Conservation (phyloP, 2,113 vertebrate species). For the Asarcornis scutulata region DNA sequence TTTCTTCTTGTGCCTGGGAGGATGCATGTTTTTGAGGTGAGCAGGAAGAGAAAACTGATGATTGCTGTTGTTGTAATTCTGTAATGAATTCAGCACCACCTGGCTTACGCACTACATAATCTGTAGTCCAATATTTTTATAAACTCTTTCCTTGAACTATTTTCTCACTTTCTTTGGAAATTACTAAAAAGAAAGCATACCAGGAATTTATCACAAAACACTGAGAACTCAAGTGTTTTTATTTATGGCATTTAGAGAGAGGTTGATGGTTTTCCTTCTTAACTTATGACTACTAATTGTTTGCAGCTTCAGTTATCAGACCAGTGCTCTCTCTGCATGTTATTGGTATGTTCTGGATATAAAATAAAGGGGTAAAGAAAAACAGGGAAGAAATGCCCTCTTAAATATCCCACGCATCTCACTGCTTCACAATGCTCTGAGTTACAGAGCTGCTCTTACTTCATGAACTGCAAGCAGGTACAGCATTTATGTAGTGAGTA, state of each 20-base stretch:
- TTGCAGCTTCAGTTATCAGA: background rate
- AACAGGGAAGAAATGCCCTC: background rate
- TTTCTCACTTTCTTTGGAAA: background rate
- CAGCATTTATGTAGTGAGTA: background rate
- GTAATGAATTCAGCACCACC: background rate
- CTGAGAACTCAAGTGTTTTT: background rate
- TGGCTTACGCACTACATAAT: background rate
- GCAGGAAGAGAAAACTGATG: background rate
- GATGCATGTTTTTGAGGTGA: background rate
- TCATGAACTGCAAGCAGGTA: background rate
- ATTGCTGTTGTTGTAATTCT: background rate
- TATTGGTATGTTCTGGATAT: background rate
- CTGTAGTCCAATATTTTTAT: background rate
- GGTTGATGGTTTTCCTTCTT: background rate
- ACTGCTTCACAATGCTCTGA: background rate
- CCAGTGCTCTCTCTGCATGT: background rate
- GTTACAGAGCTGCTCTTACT: background rate
- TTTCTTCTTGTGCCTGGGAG: background rate
- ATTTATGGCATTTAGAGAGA: background rate
- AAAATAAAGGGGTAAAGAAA: background rate
- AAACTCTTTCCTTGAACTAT: background rate
- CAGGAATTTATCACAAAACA: background rate
- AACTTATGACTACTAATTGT: background rate
- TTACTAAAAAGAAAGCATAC: background rate
- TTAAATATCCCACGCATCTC: background rate